Evolutionary conservation across 53 echinoderm and acorn worm genomes (phyloP), one percentile per base, ranked within the genome.

Genomic region (Stichopus horrens): DNA sequence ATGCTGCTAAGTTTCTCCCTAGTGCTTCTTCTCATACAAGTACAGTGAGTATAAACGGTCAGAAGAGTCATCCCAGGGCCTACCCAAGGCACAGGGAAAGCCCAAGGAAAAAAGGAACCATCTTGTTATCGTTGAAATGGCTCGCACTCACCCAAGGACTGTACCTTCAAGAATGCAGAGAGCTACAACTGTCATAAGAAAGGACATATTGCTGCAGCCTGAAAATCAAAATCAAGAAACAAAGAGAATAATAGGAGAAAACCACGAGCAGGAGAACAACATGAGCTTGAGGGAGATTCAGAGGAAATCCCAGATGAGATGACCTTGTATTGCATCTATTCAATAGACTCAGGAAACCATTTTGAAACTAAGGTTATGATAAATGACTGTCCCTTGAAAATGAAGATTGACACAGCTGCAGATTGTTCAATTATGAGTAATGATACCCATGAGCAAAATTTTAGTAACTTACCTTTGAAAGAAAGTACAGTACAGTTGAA

Each of bases 101-200:
- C n/a, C n/a, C n/a, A n/a, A n/a, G n/a, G 57, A 57, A 5, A 1
- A 8, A 89, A 54, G 60, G 52, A n/a, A 52, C 52, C 13, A 58
- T 59, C 21, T 59, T 91, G 91, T 74, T 88, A 88, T 53, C 86
- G 76, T 5, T 91, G 83, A n/a, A 74, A 88, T 5, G 91, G 83
- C 20, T 22, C 19, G 21, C 91, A 91, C 58, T 21, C 83, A 16
- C 56, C 88, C 0, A 54, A 83, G 5, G 58, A 22, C 8, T 90
- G 90, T 77, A 6, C 55, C 7, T 91, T 87, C 73, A 76, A 79
- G 79, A 76, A 55, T 13, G 91, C 91, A 6, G 65, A 83, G 59
- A 88, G 91, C 74, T 91, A 75, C 76, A 82, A 88, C 73, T 91
- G 83, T 53, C 77, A 77, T 22, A 5, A n/a, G 9, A 77, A 23